Base-by-base conservation (phyloP, 2,113 vertebrate genomes). In the Antidorcas marsupialis region DNA sequence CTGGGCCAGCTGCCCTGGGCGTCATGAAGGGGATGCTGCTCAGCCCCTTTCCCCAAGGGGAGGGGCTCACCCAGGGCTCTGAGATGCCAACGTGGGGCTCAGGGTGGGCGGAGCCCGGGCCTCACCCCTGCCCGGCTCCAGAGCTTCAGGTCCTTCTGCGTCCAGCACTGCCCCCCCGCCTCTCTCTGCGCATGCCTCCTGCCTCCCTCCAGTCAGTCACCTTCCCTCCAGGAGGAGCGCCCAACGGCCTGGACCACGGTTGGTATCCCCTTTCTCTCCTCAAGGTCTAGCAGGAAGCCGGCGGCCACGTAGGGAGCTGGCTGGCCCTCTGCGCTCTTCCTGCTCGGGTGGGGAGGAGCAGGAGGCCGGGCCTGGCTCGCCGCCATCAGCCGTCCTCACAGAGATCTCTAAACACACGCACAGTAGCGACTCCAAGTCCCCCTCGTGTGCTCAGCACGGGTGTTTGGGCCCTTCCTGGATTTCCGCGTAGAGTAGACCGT, bases 181-280 rank as follows among this genome's bases (percentile, higher is more conserved):
- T 81, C 21, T 81, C 64, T 17, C n/a, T n/a, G 36, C 87, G 98
- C 99, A 97, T 97, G 97, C 12, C 0, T 79, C 96, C 97, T 81
- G 36, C 87, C 97, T 97, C 23, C 1, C 98, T 97, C 19, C 1
- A 97, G 98, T 99, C 99, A 99, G 99, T 99, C 99, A 67, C 76
- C 90, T 96, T 98, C 93, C 98, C 95, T 98, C 97, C 97, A 97
- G 95, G 97, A 98, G 97, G 98, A 98, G 95, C 92, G 3, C 8
- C 93, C 64, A 86, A 39, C 13, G 0, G 83, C 95, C 97, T 76
- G 43, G 98, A 97, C 93, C 74, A 82, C 3, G 99, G 99, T 99
- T 98, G 98, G 99, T 99, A 99, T 96, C 79, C 30, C 5, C 4
- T 67, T 74, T 87, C 39, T 60, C 27, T 88, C 55, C 36, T 13